Evolutionary conservation across 1,140 invertebrate genomes (phyloP), one percentile per base, ranked within the genome.

Genomic region (Drosophila lacteicornis): DNA sequence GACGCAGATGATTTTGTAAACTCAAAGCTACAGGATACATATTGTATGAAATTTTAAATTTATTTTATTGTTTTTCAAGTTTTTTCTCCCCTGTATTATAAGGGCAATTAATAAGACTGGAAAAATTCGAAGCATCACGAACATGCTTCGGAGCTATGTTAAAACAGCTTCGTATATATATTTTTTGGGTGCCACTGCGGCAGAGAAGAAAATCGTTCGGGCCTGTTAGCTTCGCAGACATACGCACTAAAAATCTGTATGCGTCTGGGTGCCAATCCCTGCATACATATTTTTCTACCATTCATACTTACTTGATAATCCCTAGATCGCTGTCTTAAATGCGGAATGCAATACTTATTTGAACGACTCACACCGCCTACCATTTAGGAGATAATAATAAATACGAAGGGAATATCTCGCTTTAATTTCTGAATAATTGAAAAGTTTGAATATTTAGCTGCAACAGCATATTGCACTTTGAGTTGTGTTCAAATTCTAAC

Each of bases 71-170:
- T 30, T 13, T 59, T 59, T 67, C 47, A 27, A 8, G 22, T 40
- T 68, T 60, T 80, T 47, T 9, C 8, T 8, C 15, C 33, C 33
- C 51, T 33, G 40, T 38, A 55, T 79, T 80, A 47, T 74, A 80
- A 86, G 49, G 60, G 83, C 84, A 87, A 87, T 87, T 88, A 77
- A 87, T 87, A 87, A 87, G 84, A 87, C 84, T 87, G 88, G 77
- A 87, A 83, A 45, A 80, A 78, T 74, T 82, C 60, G 80, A 76
- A 78, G 77, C 75, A 88, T 84, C 76, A 25, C 22, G 3, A 25
- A 25, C 22, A 25, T 25, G 22, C 22, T 25, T 25, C 22, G 22
- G 22, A 25, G 22, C 22, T 25, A 25, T 25, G 22, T 25, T 25
- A 25, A 25, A 25, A 25, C 22, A 25, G 22, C 22, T 25, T 25